Evolutionary conservation across 23 tunicate genomes (phyloP), one percentile per base, ranked within the genome.

Genomic region (Aplidium turbinatum): DNA sequence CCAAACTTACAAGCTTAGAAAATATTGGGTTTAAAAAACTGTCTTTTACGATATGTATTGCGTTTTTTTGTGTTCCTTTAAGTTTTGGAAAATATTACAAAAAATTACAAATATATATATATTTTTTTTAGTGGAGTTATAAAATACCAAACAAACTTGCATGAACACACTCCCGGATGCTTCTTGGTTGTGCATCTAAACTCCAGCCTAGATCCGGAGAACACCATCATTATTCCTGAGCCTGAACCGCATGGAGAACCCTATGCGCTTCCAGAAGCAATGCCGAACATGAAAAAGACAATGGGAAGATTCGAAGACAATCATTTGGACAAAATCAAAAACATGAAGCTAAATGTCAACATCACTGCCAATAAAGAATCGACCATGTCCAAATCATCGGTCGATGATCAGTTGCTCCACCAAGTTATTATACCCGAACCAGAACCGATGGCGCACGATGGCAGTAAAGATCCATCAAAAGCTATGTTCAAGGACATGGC

Each of bases 81-180:
- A 16, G 11, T 9, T 9, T 9, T 42, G 11, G 11, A 42, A 42
- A 42, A 42, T 42, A 42, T 9, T 42, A 42, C n/a, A n/a, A n/a
- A 42, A 42, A 11, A 16, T 42, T 42, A 9, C 16, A 11, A 42
- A 42, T 42, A 9, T 9, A 42, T 9, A 42, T 42, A 9, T 42
- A 9, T 16, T 54, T 3, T 35, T 65, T 77, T 25, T 75, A 91
- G 97, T 22, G 97, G 97, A 4, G 90, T 91, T 9, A 51, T 91
- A 0, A 91, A 91, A 47, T 91, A 78, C 46, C 97, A 91, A 57
- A 78, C 91, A 35, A 91, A 91, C 68, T 6, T 73, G 3, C 32
- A 57, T 13, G 86, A 91, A 35, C 97, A 91, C 42, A 62, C 11
- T 2, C 97, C 97, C 31, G 91, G 91, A 3, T 91, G 97, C 42